A percentile compares a stretch with the other conserved stretches of the same genome.
Evolutionary conservation across 2,113 vertebrate genomes (phyloP).

Genomic region (Ibidorhyncha struthersii): DNA sequence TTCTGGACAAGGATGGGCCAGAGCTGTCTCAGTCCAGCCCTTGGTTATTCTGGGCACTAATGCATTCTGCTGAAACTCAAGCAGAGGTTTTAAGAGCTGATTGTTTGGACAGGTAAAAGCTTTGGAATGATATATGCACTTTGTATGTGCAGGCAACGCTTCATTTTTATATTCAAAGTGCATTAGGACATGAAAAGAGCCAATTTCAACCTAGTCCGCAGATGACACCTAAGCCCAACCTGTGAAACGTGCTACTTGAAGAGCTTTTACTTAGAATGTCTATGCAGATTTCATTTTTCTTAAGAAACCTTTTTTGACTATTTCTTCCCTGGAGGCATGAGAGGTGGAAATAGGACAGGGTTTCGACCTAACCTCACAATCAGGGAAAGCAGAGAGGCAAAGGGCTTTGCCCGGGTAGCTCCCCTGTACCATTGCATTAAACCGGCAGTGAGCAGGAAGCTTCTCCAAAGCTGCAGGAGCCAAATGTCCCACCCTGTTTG

Average conservation of each 20-base stretch:
- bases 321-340: background rate
- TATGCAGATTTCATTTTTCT: background rate
- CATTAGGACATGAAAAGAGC: background rate
- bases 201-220: background rate
- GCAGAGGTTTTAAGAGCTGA: background rate
- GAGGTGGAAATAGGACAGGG: background rate
- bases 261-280: background rate
- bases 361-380: background rate
- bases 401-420: background rate
- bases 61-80: background rate
- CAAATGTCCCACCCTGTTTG: background rate
- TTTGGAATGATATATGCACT: background rate
- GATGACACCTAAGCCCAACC: background rate
- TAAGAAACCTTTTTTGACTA: background rate
- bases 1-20: background rate
- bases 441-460: background rate
- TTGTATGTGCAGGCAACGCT: background rate
- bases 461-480: background rate
- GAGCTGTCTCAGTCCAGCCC: background rate
- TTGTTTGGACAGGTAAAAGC: background rate
- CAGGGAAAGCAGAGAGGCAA: background rate
- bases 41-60: background rate
- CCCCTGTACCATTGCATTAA: background rate
- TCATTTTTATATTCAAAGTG: background rate
- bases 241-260: background rate